Conservation (phyloP, 37 sponge, comb jelly and placozoan genomes). For the Chondrilla cf. caribensis region DNA sequence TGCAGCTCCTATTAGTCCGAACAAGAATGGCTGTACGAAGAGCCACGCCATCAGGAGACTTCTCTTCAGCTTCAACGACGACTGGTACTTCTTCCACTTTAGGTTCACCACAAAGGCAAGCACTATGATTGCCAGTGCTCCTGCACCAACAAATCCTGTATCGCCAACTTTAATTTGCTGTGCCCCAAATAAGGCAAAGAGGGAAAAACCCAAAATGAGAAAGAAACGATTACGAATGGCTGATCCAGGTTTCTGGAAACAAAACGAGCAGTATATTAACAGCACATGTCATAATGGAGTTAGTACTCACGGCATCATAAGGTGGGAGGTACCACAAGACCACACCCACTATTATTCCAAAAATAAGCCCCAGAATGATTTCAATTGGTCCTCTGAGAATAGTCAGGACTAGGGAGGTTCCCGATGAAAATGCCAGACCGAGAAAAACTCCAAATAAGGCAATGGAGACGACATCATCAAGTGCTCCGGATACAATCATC, state of each 20-base stretch:
- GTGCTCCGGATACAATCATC: conserved; percentile 79
- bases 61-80: not conserved
- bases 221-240: conserved; percentile 56
- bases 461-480: conserved; percentile 90
- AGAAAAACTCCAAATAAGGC: conserved; percentile 85
- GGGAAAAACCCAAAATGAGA: conserved; percentile 49
- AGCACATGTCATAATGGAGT: no score
- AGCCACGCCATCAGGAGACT: conserved; percentile 74
- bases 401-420: conserved; percentile 46
- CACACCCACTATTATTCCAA: conserved; percentile 77
- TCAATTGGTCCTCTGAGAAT: conserved; percentile 86
- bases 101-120: conserved; percentile 64
- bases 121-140: conserved; percentile 71
- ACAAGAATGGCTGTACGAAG: conserved; percentile 85
- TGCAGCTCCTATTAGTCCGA: conserved; percentile 90
- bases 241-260: conserved; percentile 36
- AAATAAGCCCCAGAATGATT: conserved; percentile 67
- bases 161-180: conserved; percentile 50
- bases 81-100: conserved; percentile 52
- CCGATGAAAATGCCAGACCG: conserved; percentile 48
- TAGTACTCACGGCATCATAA: conserved; percentile 38
- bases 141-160: conserved; percentile 79
- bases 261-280: not conserved
- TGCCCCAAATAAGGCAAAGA: conserved; percentile 78
- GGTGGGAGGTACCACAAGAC: conserved; percentile 78